Conservation (phyloP, 2,113 vertebrate genomes). For the Brachyhypopomus occidentalis region DNA sequence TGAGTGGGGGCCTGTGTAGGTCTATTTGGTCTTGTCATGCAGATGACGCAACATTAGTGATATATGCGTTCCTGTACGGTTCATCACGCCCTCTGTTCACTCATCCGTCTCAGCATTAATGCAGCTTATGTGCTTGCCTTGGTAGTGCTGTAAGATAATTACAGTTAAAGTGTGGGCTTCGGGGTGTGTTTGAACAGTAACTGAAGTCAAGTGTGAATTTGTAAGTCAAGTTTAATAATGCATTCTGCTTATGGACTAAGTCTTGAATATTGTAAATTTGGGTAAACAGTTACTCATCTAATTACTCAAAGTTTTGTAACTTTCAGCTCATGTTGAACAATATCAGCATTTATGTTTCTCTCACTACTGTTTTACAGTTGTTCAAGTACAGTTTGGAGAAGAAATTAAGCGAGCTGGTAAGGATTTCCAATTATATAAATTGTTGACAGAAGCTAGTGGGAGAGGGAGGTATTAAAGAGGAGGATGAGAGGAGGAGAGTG, state of each 20-base stretch:
- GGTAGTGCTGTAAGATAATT: slow-evolving; percentile 32
- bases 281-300: not conserved
- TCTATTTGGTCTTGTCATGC: slow-evolving; percentile 65
- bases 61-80: slow-evolving; percentile 63
- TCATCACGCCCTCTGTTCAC: slow-evolving; percentile 66
- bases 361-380: slow-evolving; percentile 81
- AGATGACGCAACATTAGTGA: slow-evolving; percentile 68
- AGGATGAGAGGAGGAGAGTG: slow-evolving; percentile 66
- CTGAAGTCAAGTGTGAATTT: not conserved
- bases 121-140: slow-evolving; percentile 65
- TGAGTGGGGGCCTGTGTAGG: slow-evolving; percentile 55
- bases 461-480: slow-evolving; percentile 70
- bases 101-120: slow-evolving; percentile 61
- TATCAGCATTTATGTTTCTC: slow-evolving; percentile 42
- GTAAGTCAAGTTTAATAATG: not conserved
- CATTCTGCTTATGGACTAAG: not conserved
- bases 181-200: not conserved
- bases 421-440: slow-evolving; percentile 73
- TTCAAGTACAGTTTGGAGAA: slow-evolving; percentile 92
- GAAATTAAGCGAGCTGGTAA: slow-evolving; percentile 92
- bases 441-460: slow-evolving; percentile 72
- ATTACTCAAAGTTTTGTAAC: not conserved
- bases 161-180: not conserved
- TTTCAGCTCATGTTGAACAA: no score
- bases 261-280: not conserved